Conservation (phyloP, 2,113 vertebrate species). For the Equus przewalskii region DNA sequence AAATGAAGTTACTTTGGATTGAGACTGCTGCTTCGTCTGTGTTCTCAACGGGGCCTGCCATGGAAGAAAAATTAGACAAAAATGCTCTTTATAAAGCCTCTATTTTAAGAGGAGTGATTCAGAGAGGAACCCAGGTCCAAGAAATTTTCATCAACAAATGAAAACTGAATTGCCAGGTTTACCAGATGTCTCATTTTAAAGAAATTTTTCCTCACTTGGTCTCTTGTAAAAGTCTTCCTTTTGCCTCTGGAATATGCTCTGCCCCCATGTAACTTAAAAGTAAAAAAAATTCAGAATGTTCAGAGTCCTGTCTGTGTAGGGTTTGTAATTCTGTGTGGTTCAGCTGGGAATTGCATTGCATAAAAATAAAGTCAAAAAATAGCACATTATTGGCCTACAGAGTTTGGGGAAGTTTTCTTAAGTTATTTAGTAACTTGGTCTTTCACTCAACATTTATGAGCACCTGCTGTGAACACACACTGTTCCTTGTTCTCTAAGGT, state of each 20-base stretch:
- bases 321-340: slow-evolving; percentile 11
- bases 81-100: slow-evolving; percentile 37
- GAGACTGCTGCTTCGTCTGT: background rate
- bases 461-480: background rate
- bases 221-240: slow-evolving; percentile 53
- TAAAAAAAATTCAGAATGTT: slow-evolving; percentile 38
- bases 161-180: slow-evolving; percentile 67
- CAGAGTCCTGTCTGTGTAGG: background rate
- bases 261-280: slow-evolving; percentile 63
- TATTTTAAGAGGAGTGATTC: slow-evolving; percentile 70
- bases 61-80: slow-evolving; percentile 42
- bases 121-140: slow-evolving; percentile 40
- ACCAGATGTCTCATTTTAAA: slow-evolving; percentile 71
- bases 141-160: slow-evolving; percentile 57
- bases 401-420: background rate
- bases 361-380: slow-evolving; percentile 31
- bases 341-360: slow-evolving; percentile 41
- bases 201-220: slow-evolving; percentile 68
- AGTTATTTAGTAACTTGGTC: background rate
- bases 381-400: background rate
- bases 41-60: background rate
- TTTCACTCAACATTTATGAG: background rate
- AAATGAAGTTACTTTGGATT: slow-evolving; percentile 36
- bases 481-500: background rate
- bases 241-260: slow-evolving; percentile 51